Percentiles rank a stretch among this genome's conserved stretches.
Evolutionary conservation across 2,797 vertebrate genomes (phyloP).

Genomic region (Thamnophis elegans): DNA sequence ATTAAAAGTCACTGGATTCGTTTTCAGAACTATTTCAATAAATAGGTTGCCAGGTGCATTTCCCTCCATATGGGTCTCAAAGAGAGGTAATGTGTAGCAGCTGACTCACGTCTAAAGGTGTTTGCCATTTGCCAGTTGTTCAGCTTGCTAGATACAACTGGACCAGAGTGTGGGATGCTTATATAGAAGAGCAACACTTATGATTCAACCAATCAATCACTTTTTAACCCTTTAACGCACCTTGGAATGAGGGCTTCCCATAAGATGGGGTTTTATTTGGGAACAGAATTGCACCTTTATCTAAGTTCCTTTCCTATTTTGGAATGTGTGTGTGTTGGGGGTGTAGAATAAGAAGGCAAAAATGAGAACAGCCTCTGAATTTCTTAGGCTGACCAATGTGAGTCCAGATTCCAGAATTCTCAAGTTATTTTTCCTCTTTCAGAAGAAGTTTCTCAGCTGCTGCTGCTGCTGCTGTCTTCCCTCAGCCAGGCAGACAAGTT

Average conservation of each 20-base stretch:
- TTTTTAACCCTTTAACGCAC: background rate
- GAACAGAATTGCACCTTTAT: constrained; percentile 3
- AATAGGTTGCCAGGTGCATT: background rate
- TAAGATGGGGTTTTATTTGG: background rate
- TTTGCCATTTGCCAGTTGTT: background rate
- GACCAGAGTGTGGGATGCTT: background rate
- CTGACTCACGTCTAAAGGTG: background rate
- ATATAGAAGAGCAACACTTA: background rate
- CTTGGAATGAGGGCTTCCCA: background rate
- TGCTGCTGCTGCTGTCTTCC: background rate
- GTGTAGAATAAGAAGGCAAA: background rate
- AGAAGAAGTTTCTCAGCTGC: constrained; percentile 22
- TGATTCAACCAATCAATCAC: background rate
- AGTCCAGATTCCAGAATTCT: background rate
- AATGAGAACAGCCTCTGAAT: background rate
- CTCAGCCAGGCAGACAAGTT: background rate
- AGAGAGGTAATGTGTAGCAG: background rate
- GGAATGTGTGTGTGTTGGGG: background rate
- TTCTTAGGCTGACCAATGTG: background rate
- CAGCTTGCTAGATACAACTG: background rate
- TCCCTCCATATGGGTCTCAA: background rate
- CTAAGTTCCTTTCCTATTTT: background rate
- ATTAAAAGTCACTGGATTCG: background rate
- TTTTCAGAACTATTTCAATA: background rate
- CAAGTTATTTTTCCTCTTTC: constrained; percentile 5